Evolutionary conservation across 2,797 vertebrate species (phyloP), one percentile per base, ranked within the genome.

Genomic region (Microctenopoma stevenorrisi): DNA sequence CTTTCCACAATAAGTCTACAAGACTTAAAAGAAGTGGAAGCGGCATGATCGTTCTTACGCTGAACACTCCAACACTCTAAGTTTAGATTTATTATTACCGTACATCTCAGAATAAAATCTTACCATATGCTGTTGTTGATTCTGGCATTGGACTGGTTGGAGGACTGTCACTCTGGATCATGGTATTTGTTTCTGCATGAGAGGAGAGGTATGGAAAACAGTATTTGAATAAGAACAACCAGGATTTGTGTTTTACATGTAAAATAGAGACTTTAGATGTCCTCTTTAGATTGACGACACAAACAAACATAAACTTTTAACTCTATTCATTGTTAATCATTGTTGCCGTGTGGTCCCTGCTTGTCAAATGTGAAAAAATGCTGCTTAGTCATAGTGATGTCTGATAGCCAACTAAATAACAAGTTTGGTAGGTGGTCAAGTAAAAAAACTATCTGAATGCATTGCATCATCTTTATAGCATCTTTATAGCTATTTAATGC

Each of bases 81-180:
- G 49, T 62, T 56, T 16, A 30, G 16, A 25, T 35, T n/a, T 4
- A 5, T 8, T 1, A 18, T 35, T 38, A 25, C 1, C 0, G 22
- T 7, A 54, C 4, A 43, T 28, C 48, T 4, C 2, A 54, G 7
- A 3, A 47, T 7, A 26, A 49, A 49, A 35, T 74, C 81, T 84
- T 38, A 88, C 83, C 75, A 1, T 16, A 57, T 9, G 11, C 7
- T 9, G 60, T 38, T 18, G 2, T 15, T 5, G 28, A 0, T 2
- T 0, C 10, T 8, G 38, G 0, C 7, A 0, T 1, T 35, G 3
- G 3, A 5, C 0, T 12, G 10, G 16, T 0, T 49, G 57, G 1
- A 49, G 4, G 0, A 33, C 1, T 1, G 0, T 10, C 0, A 13
- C 0, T 7, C 4, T 0, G 11, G 3, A 9, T 2, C 40, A 3